Base-by-base conservation (phyloP, 2,797 vertebrate genomes). In the Cephalopachus bancanus region DNA sequence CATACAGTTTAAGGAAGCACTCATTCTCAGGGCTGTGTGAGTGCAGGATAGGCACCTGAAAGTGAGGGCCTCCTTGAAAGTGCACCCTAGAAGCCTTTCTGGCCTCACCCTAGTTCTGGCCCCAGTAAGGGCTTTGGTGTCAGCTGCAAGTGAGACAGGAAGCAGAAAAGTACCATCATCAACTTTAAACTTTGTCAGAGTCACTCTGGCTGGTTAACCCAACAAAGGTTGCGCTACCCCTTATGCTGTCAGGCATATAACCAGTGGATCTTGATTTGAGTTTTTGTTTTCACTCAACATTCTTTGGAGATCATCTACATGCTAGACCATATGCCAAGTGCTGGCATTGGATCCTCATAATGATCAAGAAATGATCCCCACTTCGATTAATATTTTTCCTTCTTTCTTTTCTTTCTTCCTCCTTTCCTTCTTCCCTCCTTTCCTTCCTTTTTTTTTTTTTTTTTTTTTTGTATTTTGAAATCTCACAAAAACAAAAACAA, bases 221-320 rank as follows among this genome's bases (percentile, higher is more conserved):
- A 28, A 30, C 44, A 57, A 75, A 28, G 10, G 12, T 6, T n/a
- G 14, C 6, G n/a, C n/a, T 37, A 26, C 57, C n/a, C 85, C 14
- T 12, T n/a, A 30, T 94, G 53, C 55, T 83, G 11, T 72, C n/a
- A 79, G 24, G 10, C 17, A 19, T 22, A 62, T 12, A 62, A 65
- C 75, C 59, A 51, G 1, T 51, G 65, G 10, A 51, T n/a, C 10
- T 78, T n/a, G 24, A 8, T 10, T 75, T 81, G 17, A 24, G 55
- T 88, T 92, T 84, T 74, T 57, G 9, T 64, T 69, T 71, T 91
- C 72, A 91, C 10, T 89, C 53, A 81, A 28, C 24, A 72, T 53
- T 81, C 49, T 74, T 79, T 74, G 65, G 51, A 74, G 55, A 37
- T 96, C 60, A 80, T 6, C 59, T 90, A 59, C 15, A 37, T 30